phyloP scores from a whole-genome alignment of 2,113 vertebrate species.

The Rhinolophus sinicus region DNA sequence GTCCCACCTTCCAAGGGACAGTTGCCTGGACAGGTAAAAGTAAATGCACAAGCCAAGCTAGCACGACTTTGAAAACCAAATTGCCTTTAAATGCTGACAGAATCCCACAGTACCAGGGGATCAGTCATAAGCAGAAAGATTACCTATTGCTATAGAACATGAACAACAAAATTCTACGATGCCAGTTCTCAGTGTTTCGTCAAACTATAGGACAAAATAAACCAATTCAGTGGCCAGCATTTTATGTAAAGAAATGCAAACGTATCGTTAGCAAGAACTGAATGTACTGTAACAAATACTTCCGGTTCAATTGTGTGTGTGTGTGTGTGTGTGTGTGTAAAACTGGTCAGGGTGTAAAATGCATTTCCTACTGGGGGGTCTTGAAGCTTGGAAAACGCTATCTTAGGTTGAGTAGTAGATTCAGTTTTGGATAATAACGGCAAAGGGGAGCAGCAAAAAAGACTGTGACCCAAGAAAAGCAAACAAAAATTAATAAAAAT shows the following conservation, averaged over 20 bases:
- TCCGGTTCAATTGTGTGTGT: not conserved
- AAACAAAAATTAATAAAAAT: slow-evolving; percentile 62
- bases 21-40: not conserved
- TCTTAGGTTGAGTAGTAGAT: not conserved
- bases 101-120: not conserved
- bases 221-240: not conserved
- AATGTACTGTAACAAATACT: not conserved
- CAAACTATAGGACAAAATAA: not conserved
- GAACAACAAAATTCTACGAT: not conserved
- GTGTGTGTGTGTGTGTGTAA: not conserved
- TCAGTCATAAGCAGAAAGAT: not conserved
- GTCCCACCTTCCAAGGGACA: not conserved
- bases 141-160: not conserved
- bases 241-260: slow-evolving; percentile 17
- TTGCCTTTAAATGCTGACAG: not conserved
- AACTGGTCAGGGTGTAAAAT: not conserved
- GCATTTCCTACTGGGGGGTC: not conserved
- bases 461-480: not conserved
- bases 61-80: not conserved
- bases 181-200: not conserved
- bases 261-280: not conserved
- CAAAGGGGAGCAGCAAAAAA: not conserved
- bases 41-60: not conserved
- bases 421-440: not conserved
- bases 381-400: not conserved